These are phyloP conservation scores for Carapus acus DNA, from an alignment of 2,797 vertebrate genomes.

Conservation along the genomic window DNA sequence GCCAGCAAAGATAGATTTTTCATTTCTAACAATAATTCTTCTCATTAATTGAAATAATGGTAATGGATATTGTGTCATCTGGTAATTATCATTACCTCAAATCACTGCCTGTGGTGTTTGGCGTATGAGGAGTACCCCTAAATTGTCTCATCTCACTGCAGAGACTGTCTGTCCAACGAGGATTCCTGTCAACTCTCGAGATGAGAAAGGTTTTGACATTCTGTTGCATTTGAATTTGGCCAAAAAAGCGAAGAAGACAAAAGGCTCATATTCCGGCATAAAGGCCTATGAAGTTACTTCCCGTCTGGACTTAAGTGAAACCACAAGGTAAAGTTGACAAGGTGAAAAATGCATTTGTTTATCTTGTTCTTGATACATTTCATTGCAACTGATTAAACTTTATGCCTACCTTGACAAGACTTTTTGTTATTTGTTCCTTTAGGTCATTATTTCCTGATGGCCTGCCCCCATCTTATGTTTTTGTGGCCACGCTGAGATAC, in stretches of 20 bases:
- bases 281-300: conserved; percentile 90
- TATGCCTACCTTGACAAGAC: conserved; percentile 3
- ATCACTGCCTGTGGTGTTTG: not conserved
- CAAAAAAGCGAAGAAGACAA: conserved; percentile 87
- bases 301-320: conserved; percentile 82
- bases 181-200: conserved; percentile 86
- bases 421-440: conserved; percentile 6
- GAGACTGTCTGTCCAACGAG: conserved; percentile 91
- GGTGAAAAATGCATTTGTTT: too few relatives aligned
- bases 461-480: conserved; percentile 94
- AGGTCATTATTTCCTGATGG: conserved; percentile 94
- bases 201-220: conserved; percentile 97
- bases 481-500: conserved; percentile 93
- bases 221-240: conserved; percentile 86
- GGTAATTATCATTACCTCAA: not conserved
- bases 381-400: too few relatives aligned
- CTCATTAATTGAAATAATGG: too few relatives aligned
- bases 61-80: too few relatives aligned
- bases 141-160: conserved; percentile 54
- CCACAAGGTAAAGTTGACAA: conserved; percentile 89
- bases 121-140: too few relatives aligned
- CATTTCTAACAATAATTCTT: too few relatives aligned
- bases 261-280: conserved; percentile 79
- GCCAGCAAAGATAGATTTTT: too few relatives aligned
- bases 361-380: conserved; percentile 1